A percentile compares a stretch with the other conserved stretches of the same genome.
Conservation (phyloP, 1,140 invertebrate species). For the Pomacea maculata region DNA sequence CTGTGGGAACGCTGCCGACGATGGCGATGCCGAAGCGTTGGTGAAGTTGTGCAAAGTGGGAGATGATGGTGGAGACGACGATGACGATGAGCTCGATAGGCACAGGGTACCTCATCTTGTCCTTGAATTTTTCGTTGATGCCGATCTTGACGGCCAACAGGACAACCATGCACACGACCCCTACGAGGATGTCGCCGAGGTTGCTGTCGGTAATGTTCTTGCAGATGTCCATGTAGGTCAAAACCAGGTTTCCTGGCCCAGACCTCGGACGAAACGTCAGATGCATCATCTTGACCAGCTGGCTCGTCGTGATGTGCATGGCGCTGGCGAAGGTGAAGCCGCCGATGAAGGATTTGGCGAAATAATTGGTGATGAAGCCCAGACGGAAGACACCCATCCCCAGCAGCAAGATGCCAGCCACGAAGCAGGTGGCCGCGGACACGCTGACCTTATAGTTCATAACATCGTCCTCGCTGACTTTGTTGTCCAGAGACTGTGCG, state of each 20-base stretch:
- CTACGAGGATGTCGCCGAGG: slow-evolving; percentile 70
- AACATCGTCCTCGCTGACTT: slow-evolving; percentile 33
- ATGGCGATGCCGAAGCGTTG: slow-evolving; percentile 59
- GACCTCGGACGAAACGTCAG: slow-evolving; percentile 59
- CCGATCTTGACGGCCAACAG: slow-evolving; percentile 81
- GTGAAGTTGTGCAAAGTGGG: slow-evolving; percentile 16
- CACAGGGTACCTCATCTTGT: slow-evolving; percentile 76
- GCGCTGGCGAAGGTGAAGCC: slow-evolving; percentile 91
- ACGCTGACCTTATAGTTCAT: slow-evolving; percentile 38
- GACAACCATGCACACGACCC: slow-evolving; percentile 74
- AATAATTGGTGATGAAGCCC: slow-evolving; percentile 81
- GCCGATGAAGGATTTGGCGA: slow-evolving; percentile 87
- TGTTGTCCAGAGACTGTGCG: neutral
- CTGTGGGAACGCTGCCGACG: slow-evolving; percentile 60
- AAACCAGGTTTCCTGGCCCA: slow-evolving; percentile 46
- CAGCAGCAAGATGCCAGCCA: slow-evolving; percentile 62
- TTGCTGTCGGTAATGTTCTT: slow-evolving; percentile 44
- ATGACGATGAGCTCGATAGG: slow-evolving; percentile 76
- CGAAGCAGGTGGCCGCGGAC: slow-evolving; percentile 31
- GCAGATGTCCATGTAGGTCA: slow-evolving; percentile 51
- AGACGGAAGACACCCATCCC: slow-evolving; percentile 82
- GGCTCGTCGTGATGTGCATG: slow-evolving; percentile 77
- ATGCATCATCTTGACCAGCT: slow-evolving; percentile 75
- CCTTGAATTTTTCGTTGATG: slow-evolving; percentile 79
- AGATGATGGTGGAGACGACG: slow-evolving; percentile 25